These are phyloP conservation scores for Daphoenositta chrysoptera DNA, from an alignment of 2,113 vertebrate species.

Conservation along the genomic window DNA sequence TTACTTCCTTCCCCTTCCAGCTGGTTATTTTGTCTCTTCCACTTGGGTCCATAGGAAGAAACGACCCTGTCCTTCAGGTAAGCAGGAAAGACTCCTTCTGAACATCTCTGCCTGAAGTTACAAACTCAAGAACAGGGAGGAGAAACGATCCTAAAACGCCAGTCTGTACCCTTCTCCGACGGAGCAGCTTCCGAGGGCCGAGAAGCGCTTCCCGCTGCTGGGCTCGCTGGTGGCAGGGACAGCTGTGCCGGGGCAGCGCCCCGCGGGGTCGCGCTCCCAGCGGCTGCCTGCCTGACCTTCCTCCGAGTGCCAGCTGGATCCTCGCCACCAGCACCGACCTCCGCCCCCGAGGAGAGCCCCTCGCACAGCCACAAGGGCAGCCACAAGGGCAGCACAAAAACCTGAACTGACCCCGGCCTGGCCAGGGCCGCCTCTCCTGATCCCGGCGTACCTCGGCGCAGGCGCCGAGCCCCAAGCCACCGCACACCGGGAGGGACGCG, in stretches of 20 bases:
- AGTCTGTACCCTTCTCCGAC: accelerated
- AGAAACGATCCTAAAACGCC: accelerated
- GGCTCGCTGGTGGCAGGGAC: background rate
- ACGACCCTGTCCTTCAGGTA: background rate
- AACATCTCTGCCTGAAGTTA: background rate
- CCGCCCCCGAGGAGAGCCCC: background rate
- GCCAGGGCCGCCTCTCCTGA: background rate
- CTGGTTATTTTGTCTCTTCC: background rate
- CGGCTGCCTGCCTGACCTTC: background rate
- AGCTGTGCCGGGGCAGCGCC: background rate
- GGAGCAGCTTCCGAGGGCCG: background rate
- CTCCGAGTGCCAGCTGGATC: background rate
- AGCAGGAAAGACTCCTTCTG: background rate
- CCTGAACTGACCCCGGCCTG: no score
- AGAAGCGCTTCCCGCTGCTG: background rate
- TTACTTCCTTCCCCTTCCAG: no score
- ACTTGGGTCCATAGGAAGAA: background rate
- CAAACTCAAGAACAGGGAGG: no score
- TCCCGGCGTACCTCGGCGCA: background rate
- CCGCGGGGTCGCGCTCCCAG: background rate
- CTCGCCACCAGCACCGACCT: background rate
- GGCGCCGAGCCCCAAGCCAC: background rate
- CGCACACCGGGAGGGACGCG: accelerated
- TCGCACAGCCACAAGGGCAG: background rate
- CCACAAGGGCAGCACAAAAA: no score